Conservation (phyloP, 2,888 invertebrate species). For the Perithous albicinctus region DNA sequence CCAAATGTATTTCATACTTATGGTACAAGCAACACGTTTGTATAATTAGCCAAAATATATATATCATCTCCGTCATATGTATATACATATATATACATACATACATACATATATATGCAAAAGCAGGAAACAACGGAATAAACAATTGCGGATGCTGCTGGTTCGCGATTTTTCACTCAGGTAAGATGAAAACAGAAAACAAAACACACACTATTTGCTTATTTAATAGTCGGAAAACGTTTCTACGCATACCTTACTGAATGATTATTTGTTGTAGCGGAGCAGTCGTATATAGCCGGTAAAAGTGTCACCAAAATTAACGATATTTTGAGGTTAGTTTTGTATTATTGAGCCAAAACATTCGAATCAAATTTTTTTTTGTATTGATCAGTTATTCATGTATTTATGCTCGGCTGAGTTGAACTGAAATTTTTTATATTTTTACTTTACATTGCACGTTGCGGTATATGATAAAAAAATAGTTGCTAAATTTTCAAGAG, state of each 20-base stretch:
- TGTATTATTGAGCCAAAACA: neutral
- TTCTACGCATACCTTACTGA: neutral
- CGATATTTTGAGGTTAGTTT: conserved; percentile 16
- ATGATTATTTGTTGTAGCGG: neutral
- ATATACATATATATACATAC: no score
- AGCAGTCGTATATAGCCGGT: neutral
- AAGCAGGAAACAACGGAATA: neutral
- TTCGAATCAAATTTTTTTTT: neutral
- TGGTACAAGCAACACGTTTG: neutral
- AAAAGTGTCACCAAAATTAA: neutral
- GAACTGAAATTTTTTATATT: no score
- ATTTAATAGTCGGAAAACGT: no score
- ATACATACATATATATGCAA: no score
- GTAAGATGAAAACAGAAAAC: no score
- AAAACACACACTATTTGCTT: no score
- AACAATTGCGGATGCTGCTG: neutral
- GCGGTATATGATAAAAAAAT: no score
- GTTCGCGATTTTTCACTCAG: no score
- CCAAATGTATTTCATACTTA: neutral
- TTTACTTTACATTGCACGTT: no score
- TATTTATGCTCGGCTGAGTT: no score
- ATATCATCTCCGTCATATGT: no score
- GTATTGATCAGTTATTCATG: neutral
- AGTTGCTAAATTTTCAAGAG: no score
- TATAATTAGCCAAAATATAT: neutral